Conservation (phyloP, 2,113 vertebrate species). For the Ibidorhyncha struthersii region DNA sequence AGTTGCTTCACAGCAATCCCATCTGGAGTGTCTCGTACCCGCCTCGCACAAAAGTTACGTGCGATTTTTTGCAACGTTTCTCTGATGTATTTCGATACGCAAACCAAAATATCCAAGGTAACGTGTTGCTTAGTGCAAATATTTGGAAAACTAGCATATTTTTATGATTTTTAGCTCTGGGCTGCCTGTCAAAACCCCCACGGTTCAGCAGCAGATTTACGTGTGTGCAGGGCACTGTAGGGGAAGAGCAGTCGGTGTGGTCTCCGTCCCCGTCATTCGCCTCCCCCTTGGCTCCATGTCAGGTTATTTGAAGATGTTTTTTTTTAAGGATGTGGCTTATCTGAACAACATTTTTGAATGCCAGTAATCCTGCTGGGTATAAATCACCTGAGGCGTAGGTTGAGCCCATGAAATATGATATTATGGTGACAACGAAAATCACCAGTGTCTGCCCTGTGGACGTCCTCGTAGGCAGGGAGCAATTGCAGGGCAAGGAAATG, state of each 20-base stretch:
- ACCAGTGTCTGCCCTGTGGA: accelerated
- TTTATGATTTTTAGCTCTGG: not conserved
- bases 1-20: constrained; percentile 30
- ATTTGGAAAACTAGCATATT: not conserved
- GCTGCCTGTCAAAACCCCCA: not conserved
- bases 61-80: not conserved
- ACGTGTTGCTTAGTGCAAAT: not conserved
- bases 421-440: not conserved
- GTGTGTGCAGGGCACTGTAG: too few species aligned
- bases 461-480: not conserved
- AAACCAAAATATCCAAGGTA: not conserved
- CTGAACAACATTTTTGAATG: not conserved
- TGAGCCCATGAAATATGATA: not conserved
- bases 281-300: not conserved
- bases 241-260: not conserved
- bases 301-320: not conserved
- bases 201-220: not conserved
- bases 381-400: not conserved
- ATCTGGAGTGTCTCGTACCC: not conserved
- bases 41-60: not conserved
- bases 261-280: not conserved
- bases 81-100: not conserved
- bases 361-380: not conserved
- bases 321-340: constrained; percentile 7
- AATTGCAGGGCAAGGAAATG: not conserved